A percentile compares a stretch with the other conserved stretches of the same genome.
phyloP scores from a whole-genome alignment of 2,797 vertebrate genomes.

The Enoplosus armatus region DNA sequence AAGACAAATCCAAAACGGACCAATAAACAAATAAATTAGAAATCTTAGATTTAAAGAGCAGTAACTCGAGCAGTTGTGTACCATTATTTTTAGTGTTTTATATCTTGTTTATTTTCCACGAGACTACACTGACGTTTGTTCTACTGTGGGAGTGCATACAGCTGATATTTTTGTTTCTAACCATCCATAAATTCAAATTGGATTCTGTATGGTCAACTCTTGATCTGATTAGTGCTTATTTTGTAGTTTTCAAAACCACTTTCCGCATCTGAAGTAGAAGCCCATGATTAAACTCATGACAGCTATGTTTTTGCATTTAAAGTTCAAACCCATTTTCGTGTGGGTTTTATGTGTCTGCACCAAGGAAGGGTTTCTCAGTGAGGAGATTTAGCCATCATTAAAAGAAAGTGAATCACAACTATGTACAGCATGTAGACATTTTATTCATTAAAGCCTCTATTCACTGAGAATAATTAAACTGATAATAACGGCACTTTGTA shows the following conservation, averaged over 20 bases:
- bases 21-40: not conserved
- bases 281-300: slow-evolving; percentile 28
- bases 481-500: slow-evolving; percentile 83
- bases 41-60: slow-evolving; percentile 13
- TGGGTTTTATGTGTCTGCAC: slow-evolving; percentile 40
- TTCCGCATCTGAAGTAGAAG: slow-evolving; percentile 30
- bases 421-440: slow-evolving; percentile 74
- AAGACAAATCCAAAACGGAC: not conserved
- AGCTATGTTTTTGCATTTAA: slow-evolving; percentile 29
- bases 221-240: slow-evolving; percentile 53
- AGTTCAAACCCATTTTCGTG: slow-evolving; percentile 51
- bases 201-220: slow-evolving; percentile 35
- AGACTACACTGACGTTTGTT: slow-evolving; percentile 33
- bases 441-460: slow-evolving; percentile 82
- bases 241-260: slow-evolving; percentile 40
- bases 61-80: not conserved
- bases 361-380: slow-evolving; percentile 48
- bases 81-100: slow-evolving; percentile 17
- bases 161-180: slow-evolving; percentile 20
- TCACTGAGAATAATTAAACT: slow-evolving; percentile 83
- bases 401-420: slow-evolving; percentile 72
- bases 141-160: slow-evolving; percentile 5
- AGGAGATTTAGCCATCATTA: slow-evolving; percentile 66
- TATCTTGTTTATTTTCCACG: slow-evolving; percentile 26
- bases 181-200: slow-evolving; percentile 38